Evolutionary conservation across 92 coral and sea anemone species (phyloP).

Genomic region (Paramuricea clavata): DNA sequence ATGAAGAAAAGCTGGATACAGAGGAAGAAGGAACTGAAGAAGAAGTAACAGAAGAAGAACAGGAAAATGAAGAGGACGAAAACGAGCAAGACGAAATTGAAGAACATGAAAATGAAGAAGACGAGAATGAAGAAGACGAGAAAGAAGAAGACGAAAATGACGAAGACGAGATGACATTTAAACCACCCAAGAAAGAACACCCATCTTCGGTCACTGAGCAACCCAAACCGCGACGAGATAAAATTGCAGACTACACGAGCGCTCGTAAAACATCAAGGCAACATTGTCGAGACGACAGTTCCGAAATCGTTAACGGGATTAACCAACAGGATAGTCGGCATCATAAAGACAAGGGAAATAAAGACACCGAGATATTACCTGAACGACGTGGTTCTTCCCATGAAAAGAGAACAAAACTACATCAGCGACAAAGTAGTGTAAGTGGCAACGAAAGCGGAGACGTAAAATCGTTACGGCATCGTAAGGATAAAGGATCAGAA

Average conservation of each 20-base stretch:
- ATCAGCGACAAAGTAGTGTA: not conserved
- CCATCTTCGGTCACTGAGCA: not conserved
- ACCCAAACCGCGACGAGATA: slow-evolving; percentile 9
- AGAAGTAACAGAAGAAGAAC: slow-evolving; percentile 3
- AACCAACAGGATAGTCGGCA: not conserved
- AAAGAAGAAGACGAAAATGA: not conserved
- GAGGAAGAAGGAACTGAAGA: not conserved
- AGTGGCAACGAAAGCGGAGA: slow-evolving; percentile 15
- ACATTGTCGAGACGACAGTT: not conserved
- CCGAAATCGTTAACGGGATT: not conserved
- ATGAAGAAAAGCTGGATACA: not conserved
- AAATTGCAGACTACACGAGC: slow-evolving; percentile 16
- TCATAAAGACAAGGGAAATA: not conserved
- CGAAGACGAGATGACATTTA: not conserved
- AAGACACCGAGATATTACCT: not conserved
- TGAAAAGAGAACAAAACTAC: not conserved
- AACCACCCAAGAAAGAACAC: not conserved
- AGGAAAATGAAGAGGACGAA: not conserved
- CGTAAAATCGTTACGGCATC: not conserved
- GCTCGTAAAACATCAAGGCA: slow-evolving; percentile 12
- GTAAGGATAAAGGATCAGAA: not conserved
- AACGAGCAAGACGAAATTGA: not conserved
- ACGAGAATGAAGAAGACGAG: no score
- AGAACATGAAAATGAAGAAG: not conserved
- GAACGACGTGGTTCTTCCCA: slow-evolving; percentile 6